Base-by-base conservation (phyloP, 2,797 vertebrate species). In the Cacajao melanocephalus region DNA sequence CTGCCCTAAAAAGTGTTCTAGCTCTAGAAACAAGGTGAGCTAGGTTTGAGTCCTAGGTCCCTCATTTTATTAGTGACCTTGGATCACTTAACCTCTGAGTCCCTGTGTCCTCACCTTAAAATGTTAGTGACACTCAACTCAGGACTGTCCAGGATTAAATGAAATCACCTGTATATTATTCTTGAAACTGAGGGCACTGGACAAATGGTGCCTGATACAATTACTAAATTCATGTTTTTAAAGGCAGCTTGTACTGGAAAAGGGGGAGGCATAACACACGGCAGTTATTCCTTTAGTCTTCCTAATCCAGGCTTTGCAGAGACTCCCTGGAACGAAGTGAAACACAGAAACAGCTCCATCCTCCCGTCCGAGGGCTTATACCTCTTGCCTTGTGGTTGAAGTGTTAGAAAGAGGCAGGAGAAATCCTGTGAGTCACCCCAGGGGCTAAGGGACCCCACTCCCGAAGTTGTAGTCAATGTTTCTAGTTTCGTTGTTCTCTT, bases 401-500 rank as follows among this genome's bases (percentile, higher is more conserved):
- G 24, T 86, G 17, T 57, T 55, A 78, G 70, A n/a, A 72, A 76
- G 67, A 57, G 22, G 22, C 10, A 46, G 26, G 64, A 46, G 70
- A 87, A 92, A n/a, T 64, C 83, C 84, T 90, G 87, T 61, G 85
- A 95, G 80, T 97, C 88, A 33, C 76, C 50, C 28, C 50, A 44
- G 39, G 64, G 44, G 26, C 39, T 92, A 20, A 83, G 46, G 57
- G 83, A 39, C 4, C 6, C 61, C 76, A 36, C n/a, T 87, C 76
- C 72, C 64, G 57, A 88, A 57, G 84, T 81, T 94, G 67, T 52
- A 33, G 64, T 85, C 93, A 84, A 36, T 8, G 22, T 75, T 70
- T 39, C 81, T 90, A 72, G 39, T n/a, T 83, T 95, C 97, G 97
- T 97, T 98, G 94, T 97, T 98, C 93, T 96, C 55, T 97, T 94